phyloP scores from a whole-genome alignment of 2,797 vertebrate species.

The Pseudopleuronectes americanus region DNA sequence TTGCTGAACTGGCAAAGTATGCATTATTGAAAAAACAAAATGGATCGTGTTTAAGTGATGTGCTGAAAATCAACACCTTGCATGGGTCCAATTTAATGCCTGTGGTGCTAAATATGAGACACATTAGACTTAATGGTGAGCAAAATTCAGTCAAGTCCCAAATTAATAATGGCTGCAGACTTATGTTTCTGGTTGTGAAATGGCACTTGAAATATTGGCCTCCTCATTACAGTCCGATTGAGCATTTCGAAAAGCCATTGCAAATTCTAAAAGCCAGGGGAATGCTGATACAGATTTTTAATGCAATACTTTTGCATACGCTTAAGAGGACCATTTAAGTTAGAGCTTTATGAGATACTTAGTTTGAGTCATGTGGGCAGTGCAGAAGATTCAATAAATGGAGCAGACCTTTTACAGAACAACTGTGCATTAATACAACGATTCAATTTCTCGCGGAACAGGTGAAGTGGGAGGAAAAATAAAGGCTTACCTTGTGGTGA shows the following conservation, averaged over 20 bases:
- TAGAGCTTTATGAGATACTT: constrained; percentile 66
- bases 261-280: constrained; percentile 68
- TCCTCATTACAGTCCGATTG: constrained; percentile 58
- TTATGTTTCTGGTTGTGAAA: constrained; percentile 61
- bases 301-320: constrained; percentile 63
- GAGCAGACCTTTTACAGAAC: constrained; percentile 50
- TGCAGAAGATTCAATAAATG: constrained; percentile 60
- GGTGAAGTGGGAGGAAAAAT: constrained; percentile 44
- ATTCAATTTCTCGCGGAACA: constrained; percentile 37
- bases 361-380: constrained; percentile 60
- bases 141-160: constrained; percentile 49
- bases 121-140: constrained; percentile 45
- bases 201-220: constrained; percentile 58
- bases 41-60: constrained; percentile 55
- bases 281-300: constrained; percentile 67
- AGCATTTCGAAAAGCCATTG: constrained; percentile 69
- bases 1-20: constrained; percentile 51
- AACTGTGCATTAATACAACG: constrained; percentile 40
- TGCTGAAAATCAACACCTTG: constrained; percentile 43
- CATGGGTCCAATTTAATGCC: constrained; percentile 50
- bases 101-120: constrained; percentile 47
- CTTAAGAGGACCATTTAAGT: constrained; percentile 70
- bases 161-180: constrained; percentile 63
- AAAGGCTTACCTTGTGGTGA: constrained; percentile 42
- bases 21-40: constrained; percentile 62